Evolutionary conservation across 2,888 invertebrate species (phyloP), one percentile per base, ranked within the genome.

Genomic region (Synergus itoensis): DNA sequence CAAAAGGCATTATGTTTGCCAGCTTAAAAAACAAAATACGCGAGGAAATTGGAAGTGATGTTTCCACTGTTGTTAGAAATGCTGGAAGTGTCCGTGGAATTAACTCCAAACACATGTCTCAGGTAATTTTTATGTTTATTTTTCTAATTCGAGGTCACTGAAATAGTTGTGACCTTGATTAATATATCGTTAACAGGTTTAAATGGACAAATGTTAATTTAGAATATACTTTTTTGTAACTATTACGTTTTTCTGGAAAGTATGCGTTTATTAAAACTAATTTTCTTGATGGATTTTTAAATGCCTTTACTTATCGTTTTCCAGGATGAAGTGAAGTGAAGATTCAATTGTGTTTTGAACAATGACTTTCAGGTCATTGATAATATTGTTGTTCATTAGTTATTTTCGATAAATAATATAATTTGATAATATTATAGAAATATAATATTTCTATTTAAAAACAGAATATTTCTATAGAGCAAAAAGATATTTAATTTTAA

Each of bases 21-120:
- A 96, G 96, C 89, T 93, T 98, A 84, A 97, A 97, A 92, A 97
- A 97, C 92, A 97, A 97, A 94, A 97, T 97, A 87, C 96, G 96
- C 87, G 97, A 97, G 92, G 97, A 97, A 93, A 97, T 97, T 84
- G 97, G 97, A 76, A 96, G 95, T 91, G 97, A 97, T 92, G 93
- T 97, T 69, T 94, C 94, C 85, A 93, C 91, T 21, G 90, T 91
- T 69, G 88, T 92, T 53, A 88, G 89, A 84, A 92, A 90, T 80
- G 89, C 89, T 79, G 91, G 90, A 64, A 90, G 85, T 45, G 89
- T 90, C 48, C 89, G 91, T 4, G 86, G 86, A 69, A 90, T 91
- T 28, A 92, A 89, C 80, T 88, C 91, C 64, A 90, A 86, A 82
- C 91, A 91, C 84, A 84, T 90, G 75, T 91, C 91, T 18, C 90